Base-by-base conservation (phyloP, 2,797 vertebrate genomes). In the Thalassophryne amazonica region DNA sequence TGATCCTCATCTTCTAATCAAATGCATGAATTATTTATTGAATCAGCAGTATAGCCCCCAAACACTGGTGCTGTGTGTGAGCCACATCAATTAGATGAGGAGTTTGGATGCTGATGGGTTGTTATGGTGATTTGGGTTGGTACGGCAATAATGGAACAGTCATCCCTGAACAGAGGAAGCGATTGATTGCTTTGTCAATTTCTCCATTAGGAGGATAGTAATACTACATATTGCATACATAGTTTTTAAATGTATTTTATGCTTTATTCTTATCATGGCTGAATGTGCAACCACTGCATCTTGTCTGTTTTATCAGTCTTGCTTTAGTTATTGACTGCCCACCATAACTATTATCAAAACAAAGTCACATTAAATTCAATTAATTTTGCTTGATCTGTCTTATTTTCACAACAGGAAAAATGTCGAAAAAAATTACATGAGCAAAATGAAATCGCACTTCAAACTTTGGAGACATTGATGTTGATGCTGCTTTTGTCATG, bases 1-100 rank as follows among this genome's bases (percentile, higher is more conserved):
- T 80, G 79, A 78, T 76, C 59, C 42, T 60, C 32, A 11, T 56
- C 42, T 50, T 56, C 39, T 65, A 69, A 67, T 82, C 54, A 67
- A 19, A 48, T 2, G 4, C 27, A 12, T 74, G 67, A 67, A 82
- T 84, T 66, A 81, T 73, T 76, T 45, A 80, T 58, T 55, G 18
- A 34, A 9, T 25, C 25, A 75, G 55, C 33, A 27, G 40, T 16
- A 31, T 31, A n/a, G n/a, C n/a, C n/a, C n/a, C n/a, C 34, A 40
- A 60, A 36, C 28, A 53, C 31, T 23, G 46, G 25, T 15, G 52
- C 17, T 5, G 39, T 17, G n/a, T 35, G 45, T 23, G 34, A 48
- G 20, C 25, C 18, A 0, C 17, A 58, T 65, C 66, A 66, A 74
- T 60, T 33, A 33, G 39, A 55, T 12, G 41, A 51, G 21, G 18